Evolutionary conservation across 2,797 vertebrate genomes (phyloP), one percentile per base, ranked within the genome.

Genomic region (Merluccius polli): DNA sequence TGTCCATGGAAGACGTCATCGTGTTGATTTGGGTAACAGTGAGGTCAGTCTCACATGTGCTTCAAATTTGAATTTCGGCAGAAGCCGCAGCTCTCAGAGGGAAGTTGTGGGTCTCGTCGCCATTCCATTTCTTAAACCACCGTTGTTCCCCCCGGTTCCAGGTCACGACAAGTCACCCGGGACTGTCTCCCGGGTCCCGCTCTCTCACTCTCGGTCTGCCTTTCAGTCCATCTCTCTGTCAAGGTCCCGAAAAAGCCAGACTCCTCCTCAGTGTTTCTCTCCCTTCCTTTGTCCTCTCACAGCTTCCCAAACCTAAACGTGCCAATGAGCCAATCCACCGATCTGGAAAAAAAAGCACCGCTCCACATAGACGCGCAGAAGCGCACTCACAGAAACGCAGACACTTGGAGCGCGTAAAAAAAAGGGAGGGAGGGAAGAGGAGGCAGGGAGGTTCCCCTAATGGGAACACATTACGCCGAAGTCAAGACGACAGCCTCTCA

Each of bases 261-360:
- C 75, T 78, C 77, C 72, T 65, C 41, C 77, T 75, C 75, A 73
- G 63, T 67, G 33, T 76, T 68, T 30, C 70, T 72, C 38, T 48
- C 65, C 35, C 79, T 81, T 74, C 70, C 72, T 86, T 83, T 88
- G 83, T 84, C 78, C 77, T 83, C 82, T 11, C 79, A 80, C 73
- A 81, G 70, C 86, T 83, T 83, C 35, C 78, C 83, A 83, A 88
- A 90, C 89, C 63, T 85, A 83, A 86, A 87, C 87, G 83, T 73
- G 78, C 74, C 77, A 89, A 90, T 92, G 89, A 90, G 77, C 74
- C 81, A 81, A 89, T 88, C 81, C 89, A 81, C 78, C 81, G 85
- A 84, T 83, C 85, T 85, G 83, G 83, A 91, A 91, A 88, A 86
- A 91, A 91, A 88, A 86, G 82, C 84, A 75, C 83, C 76, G 74